Base-by-base conservation (phyloP, 92 coral and sea anemone genomes). In the Palythoa grandis region DNA sequence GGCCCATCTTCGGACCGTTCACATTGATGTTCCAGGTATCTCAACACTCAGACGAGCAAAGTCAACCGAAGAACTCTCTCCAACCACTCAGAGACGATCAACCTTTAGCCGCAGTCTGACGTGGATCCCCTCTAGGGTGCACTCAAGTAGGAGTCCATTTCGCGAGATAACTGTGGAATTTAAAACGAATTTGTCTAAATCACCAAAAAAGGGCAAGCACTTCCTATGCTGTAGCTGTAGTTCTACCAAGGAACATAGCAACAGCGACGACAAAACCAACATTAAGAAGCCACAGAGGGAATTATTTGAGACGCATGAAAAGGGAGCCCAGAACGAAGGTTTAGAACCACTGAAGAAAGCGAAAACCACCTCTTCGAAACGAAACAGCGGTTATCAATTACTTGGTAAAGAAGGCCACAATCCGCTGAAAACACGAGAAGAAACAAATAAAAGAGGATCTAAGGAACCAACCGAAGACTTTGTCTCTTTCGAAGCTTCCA, bases 1-100 rank as follows among this genome's bases (percentile, higher is more conserved):
- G 93, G 90, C 91, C 80, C 91, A 83, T 37, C 90, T 85, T 66
- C 93, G 93, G 22, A 90, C 88, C 66, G 93, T 91, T 13, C 85
- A 80, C 74, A 40, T 80, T 80, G 85, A 80, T 65, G 29, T 80
- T 5, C 85, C 85, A 47, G 56, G 65, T 24, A 11, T 40, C 60
- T 67, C 63, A 22, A 4, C 71, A 14, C 85, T 66, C 40, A 80
- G 74, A 80, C 85, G 63, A n/a, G 61, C 85, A 13, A 80, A 50
- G 47, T 38, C 85, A 14, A 47, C 74, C 3, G 75, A 67, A n/a
- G 85, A 80, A 4, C 20, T 24, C 5, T 22, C 61, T 6, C 74
- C 15, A 50, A 19, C 63, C 60, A 40, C 13, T 23, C 22, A 50
- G 57, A 79, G 38, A 24, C 56, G 61, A 67, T 14, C 61, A 7